Base-by-base conservation (phyloP, 2,888 invertebrate genomes). In the Thera britannica region DNA sequence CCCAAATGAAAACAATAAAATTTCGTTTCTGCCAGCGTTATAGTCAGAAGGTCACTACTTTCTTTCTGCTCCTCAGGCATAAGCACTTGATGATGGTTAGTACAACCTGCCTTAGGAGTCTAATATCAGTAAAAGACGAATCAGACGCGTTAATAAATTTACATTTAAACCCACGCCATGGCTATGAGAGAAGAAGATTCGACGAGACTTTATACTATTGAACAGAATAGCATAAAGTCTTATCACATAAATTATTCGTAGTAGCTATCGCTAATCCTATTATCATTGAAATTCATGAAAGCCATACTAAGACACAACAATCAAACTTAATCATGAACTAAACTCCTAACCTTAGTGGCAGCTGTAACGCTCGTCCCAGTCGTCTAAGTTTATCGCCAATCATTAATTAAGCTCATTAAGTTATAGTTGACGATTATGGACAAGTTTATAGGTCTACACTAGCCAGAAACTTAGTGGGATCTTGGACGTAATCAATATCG, bases 381-480 rank as follows among this genome's bases (percentile, higher is more conserved):
- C 60, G 64, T 68, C 57, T 48, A 44, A 70, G 63, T 70, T 70
- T 70, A 71, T 66, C 48, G 52, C 62, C 68, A 71, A 72, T 70
- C 65, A 71, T 67, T 66, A 72, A 72, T 75, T 71, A 75, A 72
- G 68, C 74, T 75, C 74, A 72, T 74, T 74, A 74, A 68, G 71
- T 70, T 67, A 70, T 65, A 68, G 70, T 72, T 72, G 67, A 74
- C 65, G 67, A 70, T 72, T 72, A 75, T 72, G 67, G 60, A 60
- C 59, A 66, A 70, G 67, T 72, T 70, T 70, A 72, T 69, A 51
- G 68, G 67, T 12, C 62, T 70, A 67, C 67, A 66, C 52, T 64
- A 64, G 58, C 68, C 68, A 67, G 69, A 55, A 72, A 68, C 72
- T 69, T 8, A 71, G 61, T 71, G 68, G 51, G 54, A 62, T 67